phyloP scores from a whole-genome alignment of 2,888 invertebrate species.

The Lithophane socia region DNA sequence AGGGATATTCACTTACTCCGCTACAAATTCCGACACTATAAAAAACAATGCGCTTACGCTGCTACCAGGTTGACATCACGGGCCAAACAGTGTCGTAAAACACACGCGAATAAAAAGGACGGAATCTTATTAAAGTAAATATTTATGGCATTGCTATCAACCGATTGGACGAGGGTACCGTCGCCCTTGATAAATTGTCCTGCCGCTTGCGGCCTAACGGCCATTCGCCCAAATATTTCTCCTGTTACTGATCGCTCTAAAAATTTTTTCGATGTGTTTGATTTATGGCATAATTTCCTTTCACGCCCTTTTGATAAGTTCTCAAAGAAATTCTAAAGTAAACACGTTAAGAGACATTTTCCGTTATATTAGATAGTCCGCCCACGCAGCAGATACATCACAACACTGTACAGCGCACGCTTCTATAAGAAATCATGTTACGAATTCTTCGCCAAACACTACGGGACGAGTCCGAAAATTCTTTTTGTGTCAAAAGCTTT shows the following conservation, averaged over 20 bases:
- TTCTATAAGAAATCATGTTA: slow-evolving; percentile 63
- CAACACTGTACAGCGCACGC: slow-evolving; percentile 46
- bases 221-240: slow-evolving; percentile 85
- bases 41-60: slow-evolving; percentile 83
- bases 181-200: slow-evolving; percentile 88
- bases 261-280: slow-evolving; percentile 78
- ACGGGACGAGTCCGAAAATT: slow-evolving; percentile 69
- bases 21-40: slow-evolving; percentile 79
- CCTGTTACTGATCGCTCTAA: slow-evolving; percentile 83
- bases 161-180: slow-evolving; percentile 89
- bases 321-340: slow-evolving; percentile 69
- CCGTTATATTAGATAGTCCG: slow-evolving; percentile 51
- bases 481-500: slow-evolving; percentile 72
- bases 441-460: slow-evolving; percentile 55
- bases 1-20: slow-evolving; percentile 75
- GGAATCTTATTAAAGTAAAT: slow-evolving; percentile 90
- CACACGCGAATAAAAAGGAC: slow-evolving; percentile 88
- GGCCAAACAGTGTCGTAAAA: slow-evolving; percentile 87
- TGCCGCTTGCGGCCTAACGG: slow-evolving; percentile 84
- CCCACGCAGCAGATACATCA: slow-evolving; percentile 53
- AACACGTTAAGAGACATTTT: slow-evolving; percentile 68
- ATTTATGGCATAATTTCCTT: slow-evolving; percentile 86
- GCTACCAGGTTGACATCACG: slow-evolving; percentile 82
- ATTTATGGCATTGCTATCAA: slow-evolving; percentile 90
- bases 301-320: slow-evolving; percentile 80